Evolutionary conservation across 2,888 invertebrate species (phyloP), one percentile per base, ranked within the genome.

Genomic region (Pollenia amentaria): DNA sequence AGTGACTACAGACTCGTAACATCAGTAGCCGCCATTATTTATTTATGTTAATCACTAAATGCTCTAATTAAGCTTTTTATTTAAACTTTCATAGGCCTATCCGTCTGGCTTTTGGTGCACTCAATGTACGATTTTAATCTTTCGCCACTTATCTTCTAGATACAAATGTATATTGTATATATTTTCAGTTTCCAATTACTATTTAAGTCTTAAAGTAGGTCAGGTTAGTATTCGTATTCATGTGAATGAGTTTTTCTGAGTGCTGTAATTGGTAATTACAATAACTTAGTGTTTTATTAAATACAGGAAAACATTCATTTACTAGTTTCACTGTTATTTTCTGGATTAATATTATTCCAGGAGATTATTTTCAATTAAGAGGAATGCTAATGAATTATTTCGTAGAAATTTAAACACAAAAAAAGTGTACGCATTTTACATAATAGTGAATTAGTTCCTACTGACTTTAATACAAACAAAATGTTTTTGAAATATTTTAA

Each of bases 1-100:
- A 57, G 29, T 51, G 60, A 12, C 42, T 62, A 6, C 14, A 3
- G 21, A 80, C 70, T 57, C 48, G 42, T 73, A 73, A 48, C 29
- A 85, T 72, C 72, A 73, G 77, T 76, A 80, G 84, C 76, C 64
- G 62, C 55, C 62, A 85, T 65, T 82, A 69, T 64, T 78, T 82
- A 82, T 69, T 82, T 73, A 80, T 85, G 69, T 62, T 82, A 85
- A 85, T 82, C 67, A 62, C 40, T 64, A 86, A 78, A 70, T 79
- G 75, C 57, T 78, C 55, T 57, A 83, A 86, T 86, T 83, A 86
- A 86, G 79, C 70, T 82, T 70, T 82, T 82, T 70, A 78, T 75
- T 82, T 77, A 62, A 80, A 69, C 57, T 72, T 16, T 12, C 53
- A 29, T 40, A 48, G 57, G 40, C 14, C 18, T 42, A 16, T 3